Percentiles rank a stretch among this genome's conserved stretches.
Evolutionary conservation across 2,113 vertebrate genomes (phyloP).

Genomic region (Sceloporus tristichus): DNA sequence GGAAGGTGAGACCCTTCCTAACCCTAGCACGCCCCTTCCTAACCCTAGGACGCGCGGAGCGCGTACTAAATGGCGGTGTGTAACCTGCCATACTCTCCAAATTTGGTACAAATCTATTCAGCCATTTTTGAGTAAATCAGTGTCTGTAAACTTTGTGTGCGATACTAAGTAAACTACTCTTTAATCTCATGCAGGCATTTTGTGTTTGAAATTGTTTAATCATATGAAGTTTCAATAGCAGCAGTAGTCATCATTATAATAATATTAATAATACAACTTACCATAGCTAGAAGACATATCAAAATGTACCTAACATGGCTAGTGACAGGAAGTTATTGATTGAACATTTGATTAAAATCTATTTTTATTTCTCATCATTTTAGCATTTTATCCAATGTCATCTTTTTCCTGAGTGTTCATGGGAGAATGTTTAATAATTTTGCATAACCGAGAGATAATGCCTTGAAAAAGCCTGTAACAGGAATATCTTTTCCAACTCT

Average conservation of each 20-base stretch:
- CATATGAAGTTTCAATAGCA: no score
- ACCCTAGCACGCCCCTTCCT: no score
- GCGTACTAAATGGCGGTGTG: no score
- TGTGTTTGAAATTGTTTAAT: neutral
- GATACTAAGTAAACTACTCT: neutral
- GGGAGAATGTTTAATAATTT: slow-evolving; percentile 6
- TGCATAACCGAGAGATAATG: no score
- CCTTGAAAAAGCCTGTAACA: no score
- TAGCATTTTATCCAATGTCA: neutral
- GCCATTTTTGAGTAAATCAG: no score
- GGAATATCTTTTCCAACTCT: no score
- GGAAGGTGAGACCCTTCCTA: no score
- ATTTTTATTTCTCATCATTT: neutral
- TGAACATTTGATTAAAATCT: neutral
- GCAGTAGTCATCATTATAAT: neutral
- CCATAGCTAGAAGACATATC: neutral
- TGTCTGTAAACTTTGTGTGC: neutral
- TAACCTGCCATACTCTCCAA: no score
- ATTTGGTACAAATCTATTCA: no score
- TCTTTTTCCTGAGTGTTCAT: neutral
- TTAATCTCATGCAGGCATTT: neutral
- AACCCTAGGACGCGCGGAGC: no score
- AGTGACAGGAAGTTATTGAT: neutral
- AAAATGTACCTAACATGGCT: neutral
- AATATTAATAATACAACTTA: neutral